Conservation (phyloP, 2,797 vertebrate genomes). For the Natrix natrix region DNA sequence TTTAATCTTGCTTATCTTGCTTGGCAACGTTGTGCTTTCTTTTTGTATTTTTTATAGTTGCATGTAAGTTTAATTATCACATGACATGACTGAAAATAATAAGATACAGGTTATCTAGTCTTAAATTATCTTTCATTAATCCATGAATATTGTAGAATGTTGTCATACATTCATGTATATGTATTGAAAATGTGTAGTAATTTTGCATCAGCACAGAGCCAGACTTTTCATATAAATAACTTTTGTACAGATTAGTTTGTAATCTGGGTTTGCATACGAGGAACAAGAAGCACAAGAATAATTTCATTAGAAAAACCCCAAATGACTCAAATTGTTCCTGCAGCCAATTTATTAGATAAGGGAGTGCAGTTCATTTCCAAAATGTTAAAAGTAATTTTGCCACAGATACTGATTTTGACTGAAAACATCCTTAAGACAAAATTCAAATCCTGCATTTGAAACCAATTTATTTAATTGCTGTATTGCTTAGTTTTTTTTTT, state of each 20-base stretch:
- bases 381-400: not conserved
- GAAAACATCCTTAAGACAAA: not conserved
- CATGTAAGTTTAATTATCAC: not conserved
- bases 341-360: not conserved
- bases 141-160: not conserved
- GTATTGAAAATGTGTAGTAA: not conserved
- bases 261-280: not conserved
- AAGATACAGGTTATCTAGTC: not conserved
- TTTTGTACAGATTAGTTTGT: not conserved
- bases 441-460: not conserved
- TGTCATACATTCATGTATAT: not conserved
- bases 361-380: not conserved
- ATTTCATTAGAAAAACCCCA: not conserved
- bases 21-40: not conserved
- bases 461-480: not conserved
- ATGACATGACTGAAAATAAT: not conserved
- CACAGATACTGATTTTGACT: not conserved
- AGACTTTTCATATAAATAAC: not conserved
- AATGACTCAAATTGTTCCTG: not conserved
- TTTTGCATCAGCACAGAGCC: not conserved
- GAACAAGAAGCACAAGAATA: not conserved
- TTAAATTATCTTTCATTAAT: not conserved
- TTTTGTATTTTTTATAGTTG: not conserved
- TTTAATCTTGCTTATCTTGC: not conserved
- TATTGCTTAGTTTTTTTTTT: not conserved